phyloP scores from a whole-genome alignment of 2,888 invertebrate species.

The Drosophila cracens region DNA sequence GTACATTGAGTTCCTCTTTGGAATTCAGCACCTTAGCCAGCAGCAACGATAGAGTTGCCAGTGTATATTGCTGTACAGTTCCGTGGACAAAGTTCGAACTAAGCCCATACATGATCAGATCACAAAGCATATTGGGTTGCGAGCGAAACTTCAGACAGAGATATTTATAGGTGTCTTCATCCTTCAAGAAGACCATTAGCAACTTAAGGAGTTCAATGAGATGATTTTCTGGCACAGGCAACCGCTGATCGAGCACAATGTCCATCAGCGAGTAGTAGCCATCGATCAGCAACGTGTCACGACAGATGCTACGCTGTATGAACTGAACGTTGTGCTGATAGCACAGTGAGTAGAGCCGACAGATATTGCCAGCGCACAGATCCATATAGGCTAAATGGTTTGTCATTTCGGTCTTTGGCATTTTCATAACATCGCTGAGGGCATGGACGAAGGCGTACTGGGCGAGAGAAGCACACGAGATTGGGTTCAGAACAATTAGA shows the following conservation, averaged over 20 bases:
- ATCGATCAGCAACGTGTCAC: slow-evolving; percentile 72
- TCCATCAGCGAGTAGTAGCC: slow-evolving; percentile 53
- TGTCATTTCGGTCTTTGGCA: too few relatives aligned
- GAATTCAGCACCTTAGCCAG: slow-evolving; percentile 59
- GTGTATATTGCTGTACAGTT: slow-evolving; percentile 63
- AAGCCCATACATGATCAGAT: slow-evolving; percentile 65
- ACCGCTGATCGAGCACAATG: slow-evolving; percentile 29
- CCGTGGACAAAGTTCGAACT: slow-evolving; percentile 13
- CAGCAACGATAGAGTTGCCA: slow-evolving; percentile 66
- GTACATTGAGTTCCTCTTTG: slow-evolving; percentile 15
- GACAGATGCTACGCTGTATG: slow-evolving; percentile 77
- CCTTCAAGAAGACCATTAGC: slow-evolving; percentile 75
- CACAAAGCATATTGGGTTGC: slow-evolving; percentile 54
- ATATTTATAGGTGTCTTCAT: slow-evolving; percentile 63
- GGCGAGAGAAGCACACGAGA: slow-evolving; percentile 63
- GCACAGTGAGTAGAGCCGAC: slow-evolving; percentile 76
- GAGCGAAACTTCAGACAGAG: slow-evolving; percentile 47
- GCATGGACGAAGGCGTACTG: slow-evolving; percentile 66
- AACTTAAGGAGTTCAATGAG: slow-evolving; percentile 62
- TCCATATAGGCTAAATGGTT: slow-evolving; percentile 26
- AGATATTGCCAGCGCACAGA: slow-evolving; percentile 73
- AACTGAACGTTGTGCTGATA: slow-evolving; percentile 66
- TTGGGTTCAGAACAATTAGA: slow-evolving; percentile 54
- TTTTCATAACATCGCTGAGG: slow-evolving; percentile 67
- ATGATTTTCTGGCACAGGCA: slow-evolving; percentile 11